Base-by-base conservation (phyloP, 1,140 invertebrate species). In the Drosophila oshimai region DNA sequence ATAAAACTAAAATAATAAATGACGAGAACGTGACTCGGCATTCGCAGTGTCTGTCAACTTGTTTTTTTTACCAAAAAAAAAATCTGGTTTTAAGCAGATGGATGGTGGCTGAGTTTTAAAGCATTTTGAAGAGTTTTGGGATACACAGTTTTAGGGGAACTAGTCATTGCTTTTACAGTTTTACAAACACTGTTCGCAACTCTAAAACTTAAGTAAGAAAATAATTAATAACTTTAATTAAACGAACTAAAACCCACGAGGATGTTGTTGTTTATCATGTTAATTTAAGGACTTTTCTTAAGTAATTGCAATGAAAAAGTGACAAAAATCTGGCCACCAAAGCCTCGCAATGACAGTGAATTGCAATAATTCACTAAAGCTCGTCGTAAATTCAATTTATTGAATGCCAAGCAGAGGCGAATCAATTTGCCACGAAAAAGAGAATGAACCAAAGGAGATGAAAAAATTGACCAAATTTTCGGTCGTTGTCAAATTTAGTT, bases 1-100 rank as follows among this genome's bases (percentile, higher is more conserved):
- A 69, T 67, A 74, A 74, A 74, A 74, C 75, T 74, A 53, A 78
- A 78, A 74, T 79, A 79, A 77, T 79, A 79, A 79, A 79, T 79
- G 70, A 60, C 69, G 29, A 29, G 37, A 69, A 79, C 76, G 75
- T 79, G 75, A 79, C 75, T 74, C 49, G 36, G 51, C 76, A 79
- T 74, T 57, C 69, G 41, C 49, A 49, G 49, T 57, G 62, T 74
- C 67, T 74, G 42, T 49, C 55, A 50, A 41, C 20, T 44, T 76
- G n/a, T 54, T 49, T 41, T 33, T 62, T 39, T 24, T 4, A 20
- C 15, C 44, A 49, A 61, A 74, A 67, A 71, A 49, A 61, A 74
- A 67, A 71, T 71, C 49, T 33, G 50, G 37, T 53, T 20, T 51
- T 50, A 34, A 45, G 18, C 53, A 46, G 57, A 44, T 29, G 50